phyloP scores from a whole-genome alignment of 2,888 invertebrate genomes.

The Macrophya annulata region DNA sequence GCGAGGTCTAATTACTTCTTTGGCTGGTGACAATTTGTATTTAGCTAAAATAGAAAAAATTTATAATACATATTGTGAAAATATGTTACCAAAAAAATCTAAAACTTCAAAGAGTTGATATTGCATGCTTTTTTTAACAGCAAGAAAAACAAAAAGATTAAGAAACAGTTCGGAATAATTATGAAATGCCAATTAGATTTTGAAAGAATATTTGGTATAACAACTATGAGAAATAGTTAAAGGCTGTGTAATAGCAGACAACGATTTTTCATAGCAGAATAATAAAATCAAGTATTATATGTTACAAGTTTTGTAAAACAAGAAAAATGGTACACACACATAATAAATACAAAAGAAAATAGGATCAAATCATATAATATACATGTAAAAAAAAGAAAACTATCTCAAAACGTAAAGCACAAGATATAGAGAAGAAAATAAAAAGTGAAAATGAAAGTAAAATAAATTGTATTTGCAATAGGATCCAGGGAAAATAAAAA shows the following conservation, averaged over 20 bases:
- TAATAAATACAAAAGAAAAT: background rate
- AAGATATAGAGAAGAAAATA: constrained; percentile 75
- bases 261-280: background rate
- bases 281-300: background rate
- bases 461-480: constrained; percentile 55
- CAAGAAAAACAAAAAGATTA: background rate
- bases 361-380: background rate
- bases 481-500: constrained; percentile 35
- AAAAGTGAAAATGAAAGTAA: constrained; percentile 58
- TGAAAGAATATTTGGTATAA: background rate
- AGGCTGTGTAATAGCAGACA: background rate
- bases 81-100: background rate
- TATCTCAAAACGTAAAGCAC: constrained; percentile 67
- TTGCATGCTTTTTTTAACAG: background rate
- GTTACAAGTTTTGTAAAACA: background rate
- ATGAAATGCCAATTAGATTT: background rate
- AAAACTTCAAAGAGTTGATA: background rate
- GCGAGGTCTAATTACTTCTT: constrained; percentile 65
- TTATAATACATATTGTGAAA: constrained; percentile 48
- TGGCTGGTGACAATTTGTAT: constrained; percentile 1
- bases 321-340: background rate
- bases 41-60: constrained; percentile 54
- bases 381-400: background rate
- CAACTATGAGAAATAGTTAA: background rate
- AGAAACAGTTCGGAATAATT: background rate